Base-by-base conservation (phyloP, 2,113 vertebrate species). In the Alligator sinensis region DNA sequence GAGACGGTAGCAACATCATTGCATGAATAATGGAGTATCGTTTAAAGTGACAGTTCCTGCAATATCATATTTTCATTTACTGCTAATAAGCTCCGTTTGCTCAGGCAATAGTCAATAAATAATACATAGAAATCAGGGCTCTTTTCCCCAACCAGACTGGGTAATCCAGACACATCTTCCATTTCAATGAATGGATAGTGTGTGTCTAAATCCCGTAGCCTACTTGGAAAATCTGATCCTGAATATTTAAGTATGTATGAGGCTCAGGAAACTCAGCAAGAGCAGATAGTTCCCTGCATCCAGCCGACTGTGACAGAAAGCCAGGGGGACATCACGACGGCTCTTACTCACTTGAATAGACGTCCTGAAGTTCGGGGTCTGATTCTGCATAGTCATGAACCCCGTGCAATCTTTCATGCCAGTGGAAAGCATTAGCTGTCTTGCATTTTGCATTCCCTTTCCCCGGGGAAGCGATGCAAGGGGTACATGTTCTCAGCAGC, bases 31-130 rank as follows among this genome's bases (percentile, higher is more conserved):
- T 83, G 80, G 57, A 88, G 38, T 82, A 76, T 78, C 28, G 88
- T 93, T 95, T 90, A 88, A 90, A 88, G 66, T 74, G 0, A 0
- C 91, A 94, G 62, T 88, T 91, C 88, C 81, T 91, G 85, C 89
- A 85, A 89, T 88, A 96, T 86, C 83, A 86, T 96, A 80, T 91
- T 93, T 82, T 24, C 34, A 47, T 74, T 74, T 38, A 22, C 82
- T 80, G 87, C 85, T 92, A 80, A 62, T 93, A 95, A 94, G 77
- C 91, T 97, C 90, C 93, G 87, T 96, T 97, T 97, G 93, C 92
- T 94, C 83, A 88, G 90, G 76, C 60, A 96, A 82, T 93, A 92
- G 77, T 86, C 95, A 95, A 97, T 97, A 96, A 96, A 97, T 97
- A 96, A 95, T 94, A 93, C 95, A 96, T 94, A 95, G 93, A 96